A percentile compares a stretch with the other conserved stretches of the same genome.
Conservation (phyloP, 2,113 vertebrate genomes). For the Cheirogaleus medius region DNA sequence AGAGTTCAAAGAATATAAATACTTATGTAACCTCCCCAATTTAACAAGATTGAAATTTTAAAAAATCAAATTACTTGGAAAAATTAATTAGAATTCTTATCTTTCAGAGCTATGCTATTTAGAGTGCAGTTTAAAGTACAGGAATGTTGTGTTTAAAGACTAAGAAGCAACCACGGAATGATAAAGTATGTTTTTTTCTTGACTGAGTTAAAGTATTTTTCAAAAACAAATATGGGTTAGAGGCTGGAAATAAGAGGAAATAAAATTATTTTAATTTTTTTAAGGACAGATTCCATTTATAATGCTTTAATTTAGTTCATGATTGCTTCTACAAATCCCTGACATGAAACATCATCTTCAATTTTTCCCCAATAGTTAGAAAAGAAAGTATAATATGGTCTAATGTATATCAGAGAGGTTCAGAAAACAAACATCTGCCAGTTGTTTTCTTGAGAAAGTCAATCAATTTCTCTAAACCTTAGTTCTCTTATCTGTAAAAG, state of each 20-base stretch:
- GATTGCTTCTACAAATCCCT: neutral
- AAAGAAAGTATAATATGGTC: neutral
- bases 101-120: neutral
- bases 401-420: neutral
- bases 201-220: neutral
- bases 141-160: neutral
- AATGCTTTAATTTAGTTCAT: neutral
- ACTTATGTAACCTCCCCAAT: neutral
- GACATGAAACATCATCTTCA: neutral
- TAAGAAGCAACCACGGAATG: neutral
- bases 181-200: neutral
- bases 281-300: neutral
- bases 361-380: neutral
- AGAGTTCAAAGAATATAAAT: neutral
- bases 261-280: neutral
- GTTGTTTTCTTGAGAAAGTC: neutral
- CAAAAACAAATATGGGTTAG: neutral
- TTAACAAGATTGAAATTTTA: neutral
- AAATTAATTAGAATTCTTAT: neutral
- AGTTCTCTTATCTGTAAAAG: neutral
- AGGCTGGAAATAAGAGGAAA: neutral
- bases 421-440: neutral
- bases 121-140: neutral
- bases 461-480: neutral
- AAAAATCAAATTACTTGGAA: neutral